Percentiles rank a stretch among this genome's conserved stretches.
Conservation (phyloP, 2,113 vertebrate genomes). For the Albula goreensis region DNA sequence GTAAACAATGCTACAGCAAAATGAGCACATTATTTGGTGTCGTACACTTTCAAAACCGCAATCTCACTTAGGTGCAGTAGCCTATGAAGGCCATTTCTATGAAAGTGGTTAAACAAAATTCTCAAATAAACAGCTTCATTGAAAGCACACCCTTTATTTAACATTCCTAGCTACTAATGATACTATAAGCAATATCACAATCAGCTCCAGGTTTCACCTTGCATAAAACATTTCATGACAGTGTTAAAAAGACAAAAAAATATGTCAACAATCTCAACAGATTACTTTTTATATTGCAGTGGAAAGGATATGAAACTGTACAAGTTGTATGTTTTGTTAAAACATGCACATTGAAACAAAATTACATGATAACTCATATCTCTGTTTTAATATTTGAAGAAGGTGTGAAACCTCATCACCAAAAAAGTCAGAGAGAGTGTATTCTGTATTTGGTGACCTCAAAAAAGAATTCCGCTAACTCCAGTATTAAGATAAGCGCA, state of each 20-base stretch:
- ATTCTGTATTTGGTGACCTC: background rate
- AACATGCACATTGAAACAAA: background rate
- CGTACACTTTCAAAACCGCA: background rate
- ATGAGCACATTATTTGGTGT: background rate
- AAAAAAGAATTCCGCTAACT: constrained; percentile 2
- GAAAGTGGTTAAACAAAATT: background rate
- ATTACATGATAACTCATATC: no score
- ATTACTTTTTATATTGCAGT: background rate
- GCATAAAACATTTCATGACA: background rate
- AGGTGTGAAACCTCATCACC: background rate
- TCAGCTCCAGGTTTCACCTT: background rate
- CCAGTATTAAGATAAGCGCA: constrained; percentile 15
- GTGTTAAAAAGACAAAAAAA: background rate
- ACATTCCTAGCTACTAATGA: background rate
- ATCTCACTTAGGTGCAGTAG: background rate
- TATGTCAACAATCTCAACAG: background rate
- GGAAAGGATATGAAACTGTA: background rate
- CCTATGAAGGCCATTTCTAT: background rate
- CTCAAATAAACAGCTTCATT: background rate
- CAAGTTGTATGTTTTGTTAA: background rate
- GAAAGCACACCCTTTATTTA: background rate
- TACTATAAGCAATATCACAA: background rate
- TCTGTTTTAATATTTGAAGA: background rate
- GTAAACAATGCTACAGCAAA: background rate
- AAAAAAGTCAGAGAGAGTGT: background rate